These are phyloP conservation scores for Hippasteria phrygiana DNA, from an alignment of 53 echinoderm and acorn worm species.

Conservation along the genomic window DNA sequence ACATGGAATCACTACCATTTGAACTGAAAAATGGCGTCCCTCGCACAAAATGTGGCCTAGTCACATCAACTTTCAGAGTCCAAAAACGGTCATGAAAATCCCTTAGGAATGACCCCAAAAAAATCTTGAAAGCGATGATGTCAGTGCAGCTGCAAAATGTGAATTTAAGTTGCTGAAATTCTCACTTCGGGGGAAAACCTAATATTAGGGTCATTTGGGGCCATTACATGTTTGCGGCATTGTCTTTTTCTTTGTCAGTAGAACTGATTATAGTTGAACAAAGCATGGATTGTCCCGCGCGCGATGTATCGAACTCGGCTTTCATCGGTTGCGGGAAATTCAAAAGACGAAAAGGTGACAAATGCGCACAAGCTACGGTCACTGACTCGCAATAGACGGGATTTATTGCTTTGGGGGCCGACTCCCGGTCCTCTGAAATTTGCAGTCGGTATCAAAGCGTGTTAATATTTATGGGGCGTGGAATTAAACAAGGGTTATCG, in stretches of 20 bases:
- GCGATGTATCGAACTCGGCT: not conserved
- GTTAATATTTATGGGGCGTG: conserved; percentile 61
- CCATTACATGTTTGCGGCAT: not conserved
- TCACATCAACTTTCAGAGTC: no score
- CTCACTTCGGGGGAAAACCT: not conserved
- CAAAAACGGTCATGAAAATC: no score
- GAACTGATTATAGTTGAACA: not conserved
- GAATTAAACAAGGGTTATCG: conserved; percentile 36
- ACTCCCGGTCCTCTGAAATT: not conserved
- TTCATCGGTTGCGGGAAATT: conserved; percentile 24
- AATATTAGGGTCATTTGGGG: not conserved
- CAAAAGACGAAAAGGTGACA: not conserved
- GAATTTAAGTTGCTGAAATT: no score
- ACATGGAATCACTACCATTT: no score
- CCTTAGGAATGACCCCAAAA: no score
- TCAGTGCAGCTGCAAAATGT: no score
- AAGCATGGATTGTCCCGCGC: not conserved
- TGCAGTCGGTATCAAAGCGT: conserved; percentile 46
- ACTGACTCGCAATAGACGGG: conserved; percentile 15
- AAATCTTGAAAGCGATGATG: no score
- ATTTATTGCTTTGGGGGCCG: conserved; percentile 3
- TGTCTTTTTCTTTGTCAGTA: not conserved
- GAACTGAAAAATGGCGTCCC: no score
- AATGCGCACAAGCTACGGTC: conserved; percentile 46
- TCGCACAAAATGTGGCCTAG: no score